Evolutionary conservation across 2,888 invertebrate species (phyloP).

Genomic region (Malacosoma neustria): DNA sequence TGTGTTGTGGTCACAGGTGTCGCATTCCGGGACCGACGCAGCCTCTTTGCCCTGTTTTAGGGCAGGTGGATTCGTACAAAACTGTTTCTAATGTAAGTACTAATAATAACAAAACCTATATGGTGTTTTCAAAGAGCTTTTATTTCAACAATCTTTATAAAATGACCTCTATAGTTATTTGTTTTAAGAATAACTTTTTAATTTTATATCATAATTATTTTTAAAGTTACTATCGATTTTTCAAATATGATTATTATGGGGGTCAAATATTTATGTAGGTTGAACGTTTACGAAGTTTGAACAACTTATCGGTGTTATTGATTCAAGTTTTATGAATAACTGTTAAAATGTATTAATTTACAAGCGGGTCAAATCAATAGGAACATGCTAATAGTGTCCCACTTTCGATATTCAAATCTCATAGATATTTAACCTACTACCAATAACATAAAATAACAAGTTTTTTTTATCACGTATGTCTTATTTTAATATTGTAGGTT

Average conservation of each 20-base stretch:
- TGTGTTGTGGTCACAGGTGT: constrained; percentile 65
- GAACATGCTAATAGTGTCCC: not conserved
- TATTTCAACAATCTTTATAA: too few relatives aligned
- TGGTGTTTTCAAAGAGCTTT: too few relatives aligned
- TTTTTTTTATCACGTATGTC: not conserved
- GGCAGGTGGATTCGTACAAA: constrained; percentile 52
- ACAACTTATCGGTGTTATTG: too few relatives aligned
- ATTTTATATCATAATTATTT: too few relatives aligned
- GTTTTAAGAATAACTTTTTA: too few relatives aligned
- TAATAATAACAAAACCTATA: constrained; percentile 7
- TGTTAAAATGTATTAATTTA: not conserved
- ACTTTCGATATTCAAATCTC: not conserved
- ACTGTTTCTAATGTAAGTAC: constrained; percentile 35
- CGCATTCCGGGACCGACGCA: constrained; percentile 62
- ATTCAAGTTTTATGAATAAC: too few relatives aligned
- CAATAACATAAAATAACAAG: not conserved
- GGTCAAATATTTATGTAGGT: too few relatives aligned
- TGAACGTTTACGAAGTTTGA: too few relatives aligned
- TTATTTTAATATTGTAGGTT: too few relatives aligned
- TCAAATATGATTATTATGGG: too few relatives aligned
- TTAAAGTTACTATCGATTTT: too few relatives aligned
- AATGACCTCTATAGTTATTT: too few relatives aligned
- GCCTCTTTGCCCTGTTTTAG: constrained; percentile 44
- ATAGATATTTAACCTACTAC: not conserved
- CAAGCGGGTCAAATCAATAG: not conserved